Base-by-base conservation (phyloP, 2,113 vertebrate species). In the Willisornis vidua region DNA sequence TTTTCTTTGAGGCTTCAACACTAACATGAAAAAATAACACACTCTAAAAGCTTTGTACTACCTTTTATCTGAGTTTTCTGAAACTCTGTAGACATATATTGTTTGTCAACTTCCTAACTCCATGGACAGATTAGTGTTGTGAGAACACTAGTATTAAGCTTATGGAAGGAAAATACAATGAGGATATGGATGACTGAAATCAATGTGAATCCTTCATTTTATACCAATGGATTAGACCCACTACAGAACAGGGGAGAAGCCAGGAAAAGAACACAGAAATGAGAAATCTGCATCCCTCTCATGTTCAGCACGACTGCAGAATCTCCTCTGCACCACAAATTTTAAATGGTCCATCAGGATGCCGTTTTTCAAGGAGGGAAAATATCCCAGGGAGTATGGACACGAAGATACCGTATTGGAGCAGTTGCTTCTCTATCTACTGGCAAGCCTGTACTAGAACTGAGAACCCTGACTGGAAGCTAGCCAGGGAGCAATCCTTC, bases 1-100 rank as follows among this genome's bases (percentile, higher is more conserved):
- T 89, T 85, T 85, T 76, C 79, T 84, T 87, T 79, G 87, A 59
- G 48, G 37, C 14, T 90, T 83, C 75, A 96, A 59, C 78, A 94
- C 29, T 91, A 83, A 80, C 74, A 80, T 41, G 75, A 33, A 83
- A 92, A 74, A 59, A 59, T 17, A 87, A 46, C 18, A 46, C 18
- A 61, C 52, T 62, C 79, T 68, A 54, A 33, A 73, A 22, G 17
- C 74, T 77, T 59, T 77, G 22, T 31, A 90, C 20, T 37, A 87
- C 10, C 54, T 80, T 93, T 89, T 29, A 87, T 62, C 14, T 59
- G 58, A 74, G 17, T 72, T 85, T 87, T 22, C 41, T 86, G 52
- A 77, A 86, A 81, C 18, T 71, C 77, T 29, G 18, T 54, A 72
- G 48, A 87, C 48, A 43, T 12, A 8, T 28, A 3, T 0, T 3